Evolutionary conservation across 2,113 vertebrate species (phyloP).

Genomic region (Euleptes europaea): DNA sequence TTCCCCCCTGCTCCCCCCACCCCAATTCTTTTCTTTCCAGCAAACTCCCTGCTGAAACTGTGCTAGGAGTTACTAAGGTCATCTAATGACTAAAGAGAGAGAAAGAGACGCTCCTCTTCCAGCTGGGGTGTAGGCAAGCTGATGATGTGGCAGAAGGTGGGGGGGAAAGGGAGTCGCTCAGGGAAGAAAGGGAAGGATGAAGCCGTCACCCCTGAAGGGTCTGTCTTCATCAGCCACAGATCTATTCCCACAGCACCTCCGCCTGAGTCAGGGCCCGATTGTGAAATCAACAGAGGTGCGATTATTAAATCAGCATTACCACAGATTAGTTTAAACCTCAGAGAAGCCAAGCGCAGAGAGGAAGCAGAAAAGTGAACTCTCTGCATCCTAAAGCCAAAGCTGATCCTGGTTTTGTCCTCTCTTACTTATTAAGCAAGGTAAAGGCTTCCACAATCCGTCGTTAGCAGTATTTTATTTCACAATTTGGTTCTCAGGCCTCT

Average conservation of each 20-base stretch:
- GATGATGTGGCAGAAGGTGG: slow-evolving; percentile 45
- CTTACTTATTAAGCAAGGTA: slow-evolving; percentile 43
- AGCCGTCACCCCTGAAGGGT: slow-evolving; percentile 29
- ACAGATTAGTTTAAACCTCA: neutral
- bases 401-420: slow-evolving; percentile 57
- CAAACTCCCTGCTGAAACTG: slow-evolving; percentile 45
- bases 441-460: slow-evolving; percentile 31
- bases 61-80: slow-evolving; percentile 35
- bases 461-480: slow-evolving; percentile 50
- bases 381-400: slow-evolving; percentile 27
- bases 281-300: slow-evolving; percentile 25
- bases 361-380: slow-evolving; percentile 22
- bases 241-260: slow-evolving; percentile 38
- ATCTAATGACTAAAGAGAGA: slow-evolving; percentile 32
- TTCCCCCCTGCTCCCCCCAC: fast-evolving
- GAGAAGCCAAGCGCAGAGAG: slow-evolving; percentile 18
- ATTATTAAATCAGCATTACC: neutral
- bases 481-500: slow-evolving; percentile 37
- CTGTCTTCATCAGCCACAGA: slow-evolving; percentile 23
- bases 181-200: neutral
- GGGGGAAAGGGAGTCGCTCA: slow-evolving; percentile 8
- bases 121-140: slow-evolving; percentile 28
- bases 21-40: neutral
- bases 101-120: slow-evolving; percentile 18
- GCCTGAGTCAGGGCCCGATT: slow-evolving; percentile 49